A percentile compares a stretch with the other conserved stretches of the same genome.
phyloP scores from a whole-genome alignment of 2,888 invertebrate species.

The Zaprionus obscuricornis region DNA sequence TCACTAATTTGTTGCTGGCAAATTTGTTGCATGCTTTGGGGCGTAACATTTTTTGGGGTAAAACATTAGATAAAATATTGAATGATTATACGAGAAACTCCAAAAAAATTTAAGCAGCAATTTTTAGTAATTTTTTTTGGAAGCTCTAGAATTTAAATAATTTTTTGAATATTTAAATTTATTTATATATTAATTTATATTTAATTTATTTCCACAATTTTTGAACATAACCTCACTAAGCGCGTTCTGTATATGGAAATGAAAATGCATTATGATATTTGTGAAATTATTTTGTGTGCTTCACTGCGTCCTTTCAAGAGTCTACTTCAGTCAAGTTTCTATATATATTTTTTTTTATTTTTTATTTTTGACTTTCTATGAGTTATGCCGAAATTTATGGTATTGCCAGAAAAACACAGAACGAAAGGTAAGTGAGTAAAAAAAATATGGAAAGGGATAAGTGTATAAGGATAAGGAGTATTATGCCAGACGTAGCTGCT shows the following conservation, averaged over 20 bases:
- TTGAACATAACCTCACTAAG: no score
- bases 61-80: no score
- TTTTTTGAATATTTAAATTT: no score
- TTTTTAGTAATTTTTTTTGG: neutral
- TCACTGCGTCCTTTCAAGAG: constrained; percentile 67
- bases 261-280: constrained; percentile 56
- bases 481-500: constrained; percentile 42
- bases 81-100: no score
- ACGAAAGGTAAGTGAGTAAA: neutral
- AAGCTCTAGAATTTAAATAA: no score
- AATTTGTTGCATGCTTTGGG: constrained; percentile 64
- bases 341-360: neutral
- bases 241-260: constrained; percentile 14
- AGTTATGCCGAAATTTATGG: constrained; percentile 27
- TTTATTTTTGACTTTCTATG: constrained; percentile 10
- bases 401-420: constrained; percentile 22
- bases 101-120: no score
- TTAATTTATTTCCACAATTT: no score
- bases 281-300: constrained; percentile 71
- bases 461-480: neutral
- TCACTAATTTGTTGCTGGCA: constrained; percentile 24
- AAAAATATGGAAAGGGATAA: constrained; percentile 2
- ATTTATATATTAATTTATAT: no score
- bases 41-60: constrained; percentile 45
- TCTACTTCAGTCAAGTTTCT: constrained; percentile 32